Evolutionary conservation across 2,113 vertebrate species (phyloP).

Genomic region (Balaeniceps rex): DNA sequence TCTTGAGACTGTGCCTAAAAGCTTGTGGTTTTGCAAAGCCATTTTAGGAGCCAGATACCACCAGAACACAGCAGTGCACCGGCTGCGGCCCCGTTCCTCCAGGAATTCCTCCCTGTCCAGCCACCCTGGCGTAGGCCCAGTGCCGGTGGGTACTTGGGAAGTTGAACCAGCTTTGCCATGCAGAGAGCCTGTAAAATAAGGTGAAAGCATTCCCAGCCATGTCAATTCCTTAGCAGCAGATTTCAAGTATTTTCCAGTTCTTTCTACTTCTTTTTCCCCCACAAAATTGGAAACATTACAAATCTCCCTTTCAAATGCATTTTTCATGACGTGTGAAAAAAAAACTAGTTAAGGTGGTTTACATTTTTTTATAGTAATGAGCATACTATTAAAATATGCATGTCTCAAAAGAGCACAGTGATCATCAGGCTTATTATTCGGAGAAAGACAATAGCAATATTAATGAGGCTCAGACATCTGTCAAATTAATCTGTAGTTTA

Average conservation of each 20-base stretch:
- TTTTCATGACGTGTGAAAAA: background rate
- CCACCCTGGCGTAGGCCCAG: rapidly evolving
- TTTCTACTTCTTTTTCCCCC: background rate
- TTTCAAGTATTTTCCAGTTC: background rate
- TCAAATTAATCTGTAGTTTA: slow-evolving; percentile 24
- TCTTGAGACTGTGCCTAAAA: background rate
- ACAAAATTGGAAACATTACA: background rate
- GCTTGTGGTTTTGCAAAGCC: background rate
- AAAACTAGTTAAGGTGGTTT: background rate
- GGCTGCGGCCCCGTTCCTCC: rapidly evolving
- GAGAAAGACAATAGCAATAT: slow-evolving; percentile 26
- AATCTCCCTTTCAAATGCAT: background rate
- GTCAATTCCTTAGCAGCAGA: background rate
- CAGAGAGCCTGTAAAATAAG: background rate
- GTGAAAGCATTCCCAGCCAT: background rate
- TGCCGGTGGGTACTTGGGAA: background rate
- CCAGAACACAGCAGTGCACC: background rate
- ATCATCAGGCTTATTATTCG: slow-evolving; percentile 6
- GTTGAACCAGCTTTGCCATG: background rate
- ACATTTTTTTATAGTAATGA: background rate
- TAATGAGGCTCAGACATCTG: slow-evolving; percentile 34
- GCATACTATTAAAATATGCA: background rate
- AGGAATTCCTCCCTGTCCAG: background rate
- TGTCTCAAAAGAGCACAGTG: background rate
- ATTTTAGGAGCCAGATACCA: background rate